Percentiles rank a stretch among this genome's conserved stretches.
Evolutionary conservation across 2,888 invertebrate genomes (phyloP).

Genomic region (Trissonchulus sp.): DNA sequence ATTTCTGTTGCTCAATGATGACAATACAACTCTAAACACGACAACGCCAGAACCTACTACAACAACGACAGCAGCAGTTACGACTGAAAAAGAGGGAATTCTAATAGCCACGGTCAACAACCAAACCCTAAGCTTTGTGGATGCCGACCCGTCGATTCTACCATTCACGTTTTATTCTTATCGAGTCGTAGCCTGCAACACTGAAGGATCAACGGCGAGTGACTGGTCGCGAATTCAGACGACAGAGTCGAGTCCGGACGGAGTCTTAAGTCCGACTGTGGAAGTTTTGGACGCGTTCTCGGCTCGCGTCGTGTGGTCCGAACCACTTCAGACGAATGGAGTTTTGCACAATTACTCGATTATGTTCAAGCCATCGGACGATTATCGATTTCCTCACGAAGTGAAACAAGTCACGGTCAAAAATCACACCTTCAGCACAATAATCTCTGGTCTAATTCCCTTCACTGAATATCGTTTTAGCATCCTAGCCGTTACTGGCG

Average conservation of each 20-base stretch:
- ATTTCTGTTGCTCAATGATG: too few species aligned
- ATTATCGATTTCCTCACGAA: slow-evolving; percentile 22
- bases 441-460: background rate
- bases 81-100: background rate
- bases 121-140: background rate
- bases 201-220: background rate
- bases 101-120: background rate
- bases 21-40: background rate
- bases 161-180: background rate
- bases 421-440: background rate
- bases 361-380: background rate
- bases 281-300: slow-evolving; percentile 1
- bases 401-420: background rate
- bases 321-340: background rate
- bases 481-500: background rate
- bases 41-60: too few species aligned
- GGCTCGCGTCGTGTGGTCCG: slow-evolving; percentile 5
- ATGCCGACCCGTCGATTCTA: background rate
- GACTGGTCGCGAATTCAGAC: background rate
- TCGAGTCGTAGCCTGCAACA: slow-evolving; percentile 11
- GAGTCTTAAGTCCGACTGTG: background rate
- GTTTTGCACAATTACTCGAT: background rate
- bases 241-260: slow-evolving; percentile 10
- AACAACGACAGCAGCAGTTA: too few species aligned
- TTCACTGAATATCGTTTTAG: slow-evolving; percentile 2